phyloP scores from a whole-genome alignment of 2,888 invertebrate genomes.

The Yponomeuta cagnagella region DNA sequence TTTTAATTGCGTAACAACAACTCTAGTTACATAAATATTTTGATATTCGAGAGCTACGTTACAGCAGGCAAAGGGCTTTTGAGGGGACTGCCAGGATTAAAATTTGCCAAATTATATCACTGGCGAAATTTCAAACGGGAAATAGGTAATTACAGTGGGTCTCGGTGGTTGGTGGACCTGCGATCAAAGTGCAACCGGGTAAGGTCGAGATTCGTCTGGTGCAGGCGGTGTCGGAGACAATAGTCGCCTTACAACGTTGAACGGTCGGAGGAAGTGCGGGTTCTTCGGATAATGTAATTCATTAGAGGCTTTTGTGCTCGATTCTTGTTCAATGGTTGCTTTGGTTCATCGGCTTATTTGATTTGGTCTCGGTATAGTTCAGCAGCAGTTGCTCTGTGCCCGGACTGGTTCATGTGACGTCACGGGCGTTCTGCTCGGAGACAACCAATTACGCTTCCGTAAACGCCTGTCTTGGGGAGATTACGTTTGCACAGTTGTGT shows the following conservation, averaged over 20 bases:
- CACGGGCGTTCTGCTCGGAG: background rate
- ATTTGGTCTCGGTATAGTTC: slow-evolving; percentile 21
- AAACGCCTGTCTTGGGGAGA: background rate
- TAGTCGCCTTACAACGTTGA: slow-evolving; percentile 23
- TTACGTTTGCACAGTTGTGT: no score
- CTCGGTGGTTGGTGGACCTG: background rate
- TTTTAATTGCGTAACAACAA: background rate
- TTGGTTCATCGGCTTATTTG: slow-evolving; percentile 26
- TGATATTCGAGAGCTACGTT: background rate
- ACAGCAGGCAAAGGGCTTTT: background rate
- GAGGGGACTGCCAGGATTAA: background rate
- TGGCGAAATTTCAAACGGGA: slow-evolving; percentile 10
- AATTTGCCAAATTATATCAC: background rate
- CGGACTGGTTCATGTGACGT: background rate
- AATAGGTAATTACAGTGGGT: background rate
- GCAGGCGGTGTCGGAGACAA: background rate
- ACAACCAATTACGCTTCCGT: background rate
- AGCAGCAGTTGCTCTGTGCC: background rate
- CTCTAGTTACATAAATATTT: background rate
- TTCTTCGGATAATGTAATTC: slow-evolving; percentile 60
- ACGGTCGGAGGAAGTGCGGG: slow-evolving; percentile 38
- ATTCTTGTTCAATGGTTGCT: slow-evolving; percentile 40
- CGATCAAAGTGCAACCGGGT: background rate
- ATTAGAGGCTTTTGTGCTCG: slow-evolving; percentile 57
- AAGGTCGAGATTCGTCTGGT: background rate